phyloP scores from a whole-genome alignment of 2,888 invertebrate genomes.

The Germaria angustata region DNA sequence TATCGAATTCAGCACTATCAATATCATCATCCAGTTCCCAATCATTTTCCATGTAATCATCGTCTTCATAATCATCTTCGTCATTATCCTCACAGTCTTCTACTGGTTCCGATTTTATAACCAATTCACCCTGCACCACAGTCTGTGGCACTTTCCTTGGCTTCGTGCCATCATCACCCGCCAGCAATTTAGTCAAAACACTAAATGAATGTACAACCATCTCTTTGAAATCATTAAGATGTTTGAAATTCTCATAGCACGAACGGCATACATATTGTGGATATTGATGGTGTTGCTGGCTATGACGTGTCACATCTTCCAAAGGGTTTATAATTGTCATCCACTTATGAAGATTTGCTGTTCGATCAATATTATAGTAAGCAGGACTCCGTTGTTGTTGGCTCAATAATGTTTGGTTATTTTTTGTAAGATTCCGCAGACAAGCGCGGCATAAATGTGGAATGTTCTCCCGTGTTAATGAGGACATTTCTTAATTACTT shows the following conservation, averaged over 20 bases:
- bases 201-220: constrained; percentile 53
- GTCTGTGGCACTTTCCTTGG: neutral
- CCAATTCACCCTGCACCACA: neutral
- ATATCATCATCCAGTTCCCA: neutral
- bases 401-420: neutral
- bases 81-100: neutral
- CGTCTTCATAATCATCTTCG: neutral
- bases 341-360: constrained; percentile 58
- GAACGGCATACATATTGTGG: constrained; percentile 63
- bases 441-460: constrained; percentile 65
- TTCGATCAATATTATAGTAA: constrained; percentile 57
- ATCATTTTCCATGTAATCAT: constrained; percentile 28
- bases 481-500: constrained; percentile 35
- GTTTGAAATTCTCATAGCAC: constrained; percentile 62
- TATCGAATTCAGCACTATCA: neutral
- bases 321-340: constrained; percentile 56
- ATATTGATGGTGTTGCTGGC: constrained; percentile 9
- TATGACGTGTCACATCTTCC: constrained; percentile 41
- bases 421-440: constrained; percentile 51
- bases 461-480: constrained; percentile 50
- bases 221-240: constrained; percentile 53
- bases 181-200: constrained; percentile 36
- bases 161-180: neutral
- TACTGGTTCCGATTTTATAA: constrained; percentile 58
- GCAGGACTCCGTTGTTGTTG: constrained; percentile 15